A percentile compares a stretch with the other conserved stretches of the same genome.
Evolutionary conservation across 2,888 invertebrate genomes (phyloP).

Genomic region (Cynaeus angustus): DNA sequence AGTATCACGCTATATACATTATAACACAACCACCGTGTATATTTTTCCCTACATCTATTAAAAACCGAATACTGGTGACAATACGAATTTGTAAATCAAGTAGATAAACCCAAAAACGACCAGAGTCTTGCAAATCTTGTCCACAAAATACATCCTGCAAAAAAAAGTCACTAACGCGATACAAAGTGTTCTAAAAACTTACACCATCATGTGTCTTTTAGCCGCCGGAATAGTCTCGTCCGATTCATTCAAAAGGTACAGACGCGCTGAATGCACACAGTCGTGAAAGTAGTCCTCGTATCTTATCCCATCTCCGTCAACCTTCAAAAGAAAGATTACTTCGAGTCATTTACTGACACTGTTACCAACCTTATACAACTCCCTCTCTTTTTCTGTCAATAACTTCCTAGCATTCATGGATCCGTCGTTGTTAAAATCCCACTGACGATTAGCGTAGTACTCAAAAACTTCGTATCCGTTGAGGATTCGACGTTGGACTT

Average conservation of each 20-base stretch:
- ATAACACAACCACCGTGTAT: neutral
- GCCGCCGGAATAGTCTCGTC: slow-evolving; percentile 87
- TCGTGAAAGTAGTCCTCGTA: slow-evolving; percentile 86
- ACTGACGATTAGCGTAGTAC: slow-evolving; percentile 92
- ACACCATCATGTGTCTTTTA: slow-evolving; percentile 85
- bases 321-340: slow-evolving; percentile 2
- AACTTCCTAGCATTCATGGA: slow-evolving; percentile 74
- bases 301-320: slow-evolving; percentile 82
- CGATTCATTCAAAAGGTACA: slow-evolving; percentile 86
- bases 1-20: neutral
- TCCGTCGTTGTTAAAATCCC: slow-evolving; percentile 87
- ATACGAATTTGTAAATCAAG: slow-evolving; percentile 20
- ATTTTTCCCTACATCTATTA: neutral
- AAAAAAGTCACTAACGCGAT: no score
- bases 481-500: slow-evolving; percentile 85
- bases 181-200: slow-evolving; percentile 66
- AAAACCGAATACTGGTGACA: slow-evolving; percentile 5
- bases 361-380: slow-evolving; percentile 75
- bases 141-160: slow-evolving; percentile 50
- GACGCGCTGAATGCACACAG: slow-evolving; percentile 85
- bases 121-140: slow-evolving; percentile 46
- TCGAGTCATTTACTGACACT: neutral
- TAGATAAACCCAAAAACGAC: slow-evolving; percentile 45
- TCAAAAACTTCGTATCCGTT: slow-evolving; percentile 91
- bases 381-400: slow-evolving; percentile 78